These are phyloP conservation scores for Leistus spinibarbis DNA, from an alignment of 2,888 invertebrate species.

Conservation along the genomic window DNA sequence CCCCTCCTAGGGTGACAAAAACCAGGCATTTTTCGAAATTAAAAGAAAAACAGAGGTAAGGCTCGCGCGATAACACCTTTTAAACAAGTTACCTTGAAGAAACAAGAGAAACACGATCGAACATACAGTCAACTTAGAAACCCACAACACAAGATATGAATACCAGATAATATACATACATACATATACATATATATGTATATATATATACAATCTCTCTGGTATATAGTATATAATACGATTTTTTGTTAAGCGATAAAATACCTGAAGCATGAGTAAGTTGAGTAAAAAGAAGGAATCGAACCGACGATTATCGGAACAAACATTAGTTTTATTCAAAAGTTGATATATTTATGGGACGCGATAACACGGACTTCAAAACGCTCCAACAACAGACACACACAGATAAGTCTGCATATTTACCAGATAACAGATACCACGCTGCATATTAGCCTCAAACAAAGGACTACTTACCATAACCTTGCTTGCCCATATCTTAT, in stretches of 20 bases:
- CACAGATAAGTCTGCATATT: neutral
- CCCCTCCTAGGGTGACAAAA: too few species aligned
- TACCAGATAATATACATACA: neutral
- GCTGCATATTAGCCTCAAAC: neutral
- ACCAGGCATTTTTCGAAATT: too few species aligned
- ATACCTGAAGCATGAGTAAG: neutral
- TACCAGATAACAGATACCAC: neutral
- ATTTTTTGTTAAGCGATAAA: neutral
- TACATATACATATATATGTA: neutral
- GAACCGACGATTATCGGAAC: neutral
- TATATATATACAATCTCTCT: neutral
- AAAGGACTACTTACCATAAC: too few species aligned
- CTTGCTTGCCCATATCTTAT: too few species aligned
- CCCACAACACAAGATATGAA: neutral
- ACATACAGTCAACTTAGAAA: neutral
- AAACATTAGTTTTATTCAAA: slow-evolving; percentile 33
- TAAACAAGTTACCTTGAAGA: neutral
- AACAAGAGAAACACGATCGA: neutral
- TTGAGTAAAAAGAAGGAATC: neutral
- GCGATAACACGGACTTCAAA: slow-evolving; percentile 17
- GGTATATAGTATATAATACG: too few species aligned
- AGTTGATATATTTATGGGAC: slow-evolving; percentile 31
- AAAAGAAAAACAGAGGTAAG: too few species aligned
- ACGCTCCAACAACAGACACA: neutral
- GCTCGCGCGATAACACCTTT: too few species aligned